These are phyloP conservation scores for Drosophila hamatofila DNA, from an alignment of 2,888 invertebrate species.

Conservation along the genomic window DNA sequence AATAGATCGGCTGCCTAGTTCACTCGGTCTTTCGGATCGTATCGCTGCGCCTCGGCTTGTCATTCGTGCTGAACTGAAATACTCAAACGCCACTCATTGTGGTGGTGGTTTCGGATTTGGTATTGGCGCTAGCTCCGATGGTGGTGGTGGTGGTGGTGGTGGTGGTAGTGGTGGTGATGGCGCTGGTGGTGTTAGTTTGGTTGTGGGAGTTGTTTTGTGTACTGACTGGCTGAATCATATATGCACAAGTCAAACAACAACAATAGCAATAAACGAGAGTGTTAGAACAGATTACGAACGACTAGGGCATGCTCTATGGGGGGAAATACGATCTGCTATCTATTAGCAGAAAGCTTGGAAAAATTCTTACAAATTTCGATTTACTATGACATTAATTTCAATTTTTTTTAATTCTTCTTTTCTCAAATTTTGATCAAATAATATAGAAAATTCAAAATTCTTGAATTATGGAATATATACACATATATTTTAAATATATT, in stretches of 20 bases:
- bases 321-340: neutral
- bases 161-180: constrained; percentile 44
- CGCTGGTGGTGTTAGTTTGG: constrained; percentile 26
- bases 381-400: neutral
- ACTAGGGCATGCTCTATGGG: neutral
- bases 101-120: constrained; percentile 2
- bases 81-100: constrained; percentile 29
- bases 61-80: constrained; percentile 19
- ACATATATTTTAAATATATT: too few species aligned
- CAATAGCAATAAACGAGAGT: neutral
- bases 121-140: neutral
- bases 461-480: too few species aligned
- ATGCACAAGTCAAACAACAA: constrained; percentile 26
- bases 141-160: neutral
- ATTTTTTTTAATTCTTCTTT: neutral
- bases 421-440: neutral
- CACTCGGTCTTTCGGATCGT: constrained; percentile 9
- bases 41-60: constrained; percentile 3
- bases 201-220: constrained; percentile 76
- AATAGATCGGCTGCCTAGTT: constrained; percentile 25
- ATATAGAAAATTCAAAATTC: neutral
- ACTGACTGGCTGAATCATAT: constrained; percentile 64
- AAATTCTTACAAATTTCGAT: too few species aligned
- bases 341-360: neutral
- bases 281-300: neutral